A percentile compares a stretch with the other conserved stretches of the same genome.
phyloP scores from a whole-genome alignment of 37 sponge, comb jelly and placozoan genomes.

The Beroe ovata region DNA sequence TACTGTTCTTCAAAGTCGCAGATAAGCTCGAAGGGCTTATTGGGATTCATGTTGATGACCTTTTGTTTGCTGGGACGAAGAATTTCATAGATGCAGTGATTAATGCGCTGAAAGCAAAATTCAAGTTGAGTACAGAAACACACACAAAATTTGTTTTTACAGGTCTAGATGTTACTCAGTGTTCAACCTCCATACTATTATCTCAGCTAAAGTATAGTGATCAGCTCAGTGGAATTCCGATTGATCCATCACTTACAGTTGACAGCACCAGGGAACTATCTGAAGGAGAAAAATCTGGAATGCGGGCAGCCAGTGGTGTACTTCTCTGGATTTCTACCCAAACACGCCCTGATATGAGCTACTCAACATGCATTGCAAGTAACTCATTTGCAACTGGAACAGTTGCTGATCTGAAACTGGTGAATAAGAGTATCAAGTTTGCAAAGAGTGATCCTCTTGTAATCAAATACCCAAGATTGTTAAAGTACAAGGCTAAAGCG shows the following conservation, averaged over 20 bases:
- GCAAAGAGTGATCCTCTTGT: background rate
- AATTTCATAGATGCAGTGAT: background rate
- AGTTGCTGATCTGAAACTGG: background rate
- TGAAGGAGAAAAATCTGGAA: background rate
- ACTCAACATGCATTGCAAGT: background rate
- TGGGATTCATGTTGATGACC: constrained; percentile 25
- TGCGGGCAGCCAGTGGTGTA: background rate
- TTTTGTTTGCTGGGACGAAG: constrained; percentile 1
- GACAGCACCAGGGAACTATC: background rate
- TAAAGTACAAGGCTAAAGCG: too few relatives aligned
- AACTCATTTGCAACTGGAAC: background rate
- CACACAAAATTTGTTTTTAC: background rate
- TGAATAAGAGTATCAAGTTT: background rate
- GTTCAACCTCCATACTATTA: background rate
- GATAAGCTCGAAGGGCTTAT: background rate
- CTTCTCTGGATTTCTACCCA: constrained; percentile 13
- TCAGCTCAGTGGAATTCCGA: background rate
- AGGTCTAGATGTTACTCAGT: background rate
- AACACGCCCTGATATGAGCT: background rate
- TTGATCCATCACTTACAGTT: background rate
- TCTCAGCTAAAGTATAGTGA: background rate
- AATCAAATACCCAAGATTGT: background rate
- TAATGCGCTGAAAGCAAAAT: background rate
- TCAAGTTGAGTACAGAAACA: background rate
- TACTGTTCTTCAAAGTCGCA: background rate